Base-by-base conservation (phyloP, 2,888 invertebrate species). In the Gari tellinella region DNA sequence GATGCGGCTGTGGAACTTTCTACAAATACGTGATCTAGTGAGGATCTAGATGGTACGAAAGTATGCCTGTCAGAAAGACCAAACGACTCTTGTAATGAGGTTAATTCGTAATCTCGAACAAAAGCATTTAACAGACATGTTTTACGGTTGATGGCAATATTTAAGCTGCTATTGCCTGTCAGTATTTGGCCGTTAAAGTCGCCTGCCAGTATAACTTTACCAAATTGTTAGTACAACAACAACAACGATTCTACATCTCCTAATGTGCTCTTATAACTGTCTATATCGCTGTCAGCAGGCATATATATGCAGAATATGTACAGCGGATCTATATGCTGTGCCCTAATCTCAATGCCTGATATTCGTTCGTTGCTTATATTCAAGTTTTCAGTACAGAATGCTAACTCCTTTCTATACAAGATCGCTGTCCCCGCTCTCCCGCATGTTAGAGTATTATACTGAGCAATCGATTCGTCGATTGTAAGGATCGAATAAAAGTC, bases 401-500 rank as follows among this genome's bases (percentile, higher is more conserved):
- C n/a, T n/a, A 19, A 38, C 17, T 14, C 15, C 21, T 56, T 38
- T 43, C 43, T 21, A 23, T 17, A 17, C 19, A 37, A n/a, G n/a
- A 21, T 41, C 5, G 56, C 41, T n/a, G 25, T 26, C 2, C 56
- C 56, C 12, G 23, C 56, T 43, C 43, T 56, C 5, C 56, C 56
- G 17, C 56, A 56, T 56, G 25, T 49, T 4, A 25, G 23, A 10
- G 49, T 21, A n/a, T 25, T 23, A n/a, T 38, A 21, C n/a, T 40
- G 56, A 43, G 17, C 17, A 12, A 56, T 26, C 1, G 56, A 40
- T 17, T 41, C 23, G 43, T 56, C 56, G 25, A 41, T 43, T n/a
- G 43, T n/a, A 2, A 19, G n/a, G n/a, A 43, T n/a, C 21, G 38
- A 40, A 15, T 17, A 14, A 43, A 25, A 56, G n/a, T 41, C 26